A percentile compares a stretch with the other conserved stretches of the same genome.
These are phyloP conservation scores for Acanthoscelides obtectus DNA, from an alignment of 2,888 invertebrate genomes.

Conservation along the genomic window DNA sequence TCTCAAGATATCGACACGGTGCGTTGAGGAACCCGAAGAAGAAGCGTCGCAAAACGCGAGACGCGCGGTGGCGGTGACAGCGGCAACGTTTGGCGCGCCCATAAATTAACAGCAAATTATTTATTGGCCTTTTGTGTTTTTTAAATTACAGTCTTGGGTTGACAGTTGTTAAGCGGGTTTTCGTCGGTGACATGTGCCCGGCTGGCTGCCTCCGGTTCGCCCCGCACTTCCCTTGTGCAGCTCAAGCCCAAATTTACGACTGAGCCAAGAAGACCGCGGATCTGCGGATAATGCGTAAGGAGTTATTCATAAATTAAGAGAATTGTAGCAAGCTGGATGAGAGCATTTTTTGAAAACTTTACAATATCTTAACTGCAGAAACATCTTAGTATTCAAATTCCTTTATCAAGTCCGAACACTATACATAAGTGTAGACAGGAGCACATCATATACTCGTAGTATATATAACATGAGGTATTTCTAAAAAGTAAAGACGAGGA, in stretches of 20 bases:
- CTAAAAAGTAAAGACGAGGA: too few relatives aligned
- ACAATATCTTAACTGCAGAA: too few relatives aligned
- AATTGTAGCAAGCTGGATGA: background rate
- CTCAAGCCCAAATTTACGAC: background rate
- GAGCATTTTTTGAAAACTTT: too few relatives aligned
- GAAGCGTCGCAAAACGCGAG: background rate
- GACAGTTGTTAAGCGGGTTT: constrained; percentile 26
- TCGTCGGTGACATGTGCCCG: constrained; percentile 26
- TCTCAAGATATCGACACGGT: background rate
- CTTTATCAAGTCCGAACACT: too few relatives aligned
- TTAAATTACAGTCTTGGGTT: constrained; percentile 27
- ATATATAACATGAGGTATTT: too few relatives aligned
- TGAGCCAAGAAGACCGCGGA: background rate
- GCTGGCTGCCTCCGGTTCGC: constrained; percentile 14
- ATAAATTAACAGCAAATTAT: constrained; percentile 32
- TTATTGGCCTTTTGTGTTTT: constrained; percentile 31
- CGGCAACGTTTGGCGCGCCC: constrained; percentile 12
- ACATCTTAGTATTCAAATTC: too few relatives aligned
- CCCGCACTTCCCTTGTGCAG: background rate
- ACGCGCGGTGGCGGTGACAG: background rate
- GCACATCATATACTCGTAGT: too few relatives aligned
- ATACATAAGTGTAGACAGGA: too few relatives aligned
- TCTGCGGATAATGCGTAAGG: background rate
- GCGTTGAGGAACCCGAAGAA: background rate
- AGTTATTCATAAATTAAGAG: constrained; percentile 1